Conservation (phyloP, 2,888 invertebrate species). For the Ormyrus thymus region DNA sequence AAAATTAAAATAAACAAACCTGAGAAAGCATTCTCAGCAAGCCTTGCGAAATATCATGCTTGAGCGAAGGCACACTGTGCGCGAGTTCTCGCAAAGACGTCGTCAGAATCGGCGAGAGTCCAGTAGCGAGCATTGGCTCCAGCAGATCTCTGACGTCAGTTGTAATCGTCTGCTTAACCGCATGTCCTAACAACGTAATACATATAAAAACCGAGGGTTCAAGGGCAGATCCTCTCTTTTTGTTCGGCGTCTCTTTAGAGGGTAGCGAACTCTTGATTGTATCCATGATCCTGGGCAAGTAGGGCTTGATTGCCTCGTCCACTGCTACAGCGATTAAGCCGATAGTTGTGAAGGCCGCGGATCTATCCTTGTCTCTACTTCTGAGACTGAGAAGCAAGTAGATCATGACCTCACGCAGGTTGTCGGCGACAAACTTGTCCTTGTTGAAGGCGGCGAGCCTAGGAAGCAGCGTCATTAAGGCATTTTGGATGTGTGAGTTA, state of each 20-base stretch:
- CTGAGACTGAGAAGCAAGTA: slow-evolving; percentile 87
- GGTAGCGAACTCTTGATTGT: slow-evolving; percentile 86
- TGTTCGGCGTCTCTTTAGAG: slow-evolving; percentile 84
- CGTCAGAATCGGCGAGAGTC: slow-evolving; percentile 92
- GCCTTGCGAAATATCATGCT: slow-evolving; percentile 93
- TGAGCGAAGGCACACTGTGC: slow-evolving; percentile 89
- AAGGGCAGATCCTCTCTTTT: slow-evolving; percentile 81
- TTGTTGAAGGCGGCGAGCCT: slow-evolving; percentile 95
- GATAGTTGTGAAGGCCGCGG: slow-evolving; percentile 91
- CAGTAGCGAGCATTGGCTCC: slow-evolving; percentile 94
- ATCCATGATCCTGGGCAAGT: slow-evolving; percentile 91
- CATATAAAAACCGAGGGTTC: slow-evolving; percentile 96
- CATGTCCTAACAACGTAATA: slow-evolving; percentile 91
- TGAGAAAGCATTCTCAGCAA: slow-evolving; percentile 93
- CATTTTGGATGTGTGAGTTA: slow-evolving; percentile 89
- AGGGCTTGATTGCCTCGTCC: slow-evolving; percentile 84
- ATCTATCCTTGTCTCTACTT: slow-evolving; percentile 89
- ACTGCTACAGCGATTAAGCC: slow-evolving; percentile 94
- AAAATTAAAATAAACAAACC: slow-evolving; percentile 38
- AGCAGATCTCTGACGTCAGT: slow-evolving; percentile 88
- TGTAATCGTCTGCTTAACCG: slow-evolving; percentile 87
- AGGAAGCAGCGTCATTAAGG: slow-evolving; percentile 90
- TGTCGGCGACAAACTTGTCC: slow-evolving; percentile 85
- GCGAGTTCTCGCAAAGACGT: slow-evolving; percentile 94
- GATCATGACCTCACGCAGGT: slow-evolving; percentile 84